Evolutionary conservation across 1,140 invertebrate species (phyloP).

Genomic region (Elymnias hypermnestra): DNA sequence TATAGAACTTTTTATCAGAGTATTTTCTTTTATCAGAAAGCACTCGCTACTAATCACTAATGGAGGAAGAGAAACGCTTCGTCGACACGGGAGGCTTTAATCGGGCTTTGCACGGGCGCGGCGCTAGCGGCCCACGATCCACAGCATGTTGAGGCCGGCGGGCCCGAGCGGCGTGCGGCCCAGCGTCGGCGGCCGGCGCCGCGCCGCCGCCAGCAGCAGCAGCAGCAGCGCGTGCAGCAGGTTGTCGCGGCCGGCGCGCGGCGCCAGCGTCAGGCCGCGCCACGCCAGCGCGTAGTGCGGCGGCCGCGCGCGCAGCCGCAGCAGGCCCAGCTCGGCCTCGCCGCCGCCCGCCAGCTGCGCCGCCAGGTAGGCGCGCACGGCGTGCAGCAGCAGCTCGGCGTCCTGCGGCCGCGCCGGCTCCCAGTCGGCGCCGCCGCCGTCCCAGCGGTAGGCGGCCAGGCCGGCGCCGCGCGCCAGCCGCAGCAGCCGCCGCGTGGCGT

Average conservation of each 20-base stretch:
- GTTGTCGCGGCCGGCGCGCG: constrained; percentile 84
- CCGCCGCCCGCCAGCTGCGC: constrained; percentile 16
- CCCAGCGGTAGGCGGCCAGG: constrained; percentile 86
- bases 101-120: neutral
- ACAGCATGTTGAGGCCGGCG: constrained; percentile 86
- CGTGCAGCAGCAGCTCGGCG: constrained; percentile 85
- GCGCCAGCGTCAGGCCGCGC: constrained; percentile 7
- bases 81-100: neutral
- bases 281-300: constrained; percentile 15
- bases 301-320: constrained; percentile 23
- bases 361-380: constrained; percentile 87
- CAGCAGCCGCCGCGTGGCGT: constrained; percentile 85
- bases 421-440: constrained; percentile 83
- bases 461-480: constrained; percentile 78
- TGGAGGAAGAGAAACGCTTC: neutral
- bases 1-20: no score
- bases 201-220: constrained; percentile 31
- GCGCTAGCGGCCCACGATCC: constrained; percentile 81
- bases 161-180: no score
- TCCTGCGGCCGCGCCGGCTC: constrained; percentile 85
- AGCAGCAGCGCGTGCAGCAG: constrained; percentile 78
- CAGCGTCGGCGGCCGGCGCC: no score
- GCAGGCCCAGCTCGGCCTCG: constrained; percentile 14
- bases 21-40: no score
- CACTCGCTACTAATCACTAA: no score